phyloP scores from a whole-genome alignment of 2,888 invertebrate genomes.

The Callinectes sapidus region DNA sequence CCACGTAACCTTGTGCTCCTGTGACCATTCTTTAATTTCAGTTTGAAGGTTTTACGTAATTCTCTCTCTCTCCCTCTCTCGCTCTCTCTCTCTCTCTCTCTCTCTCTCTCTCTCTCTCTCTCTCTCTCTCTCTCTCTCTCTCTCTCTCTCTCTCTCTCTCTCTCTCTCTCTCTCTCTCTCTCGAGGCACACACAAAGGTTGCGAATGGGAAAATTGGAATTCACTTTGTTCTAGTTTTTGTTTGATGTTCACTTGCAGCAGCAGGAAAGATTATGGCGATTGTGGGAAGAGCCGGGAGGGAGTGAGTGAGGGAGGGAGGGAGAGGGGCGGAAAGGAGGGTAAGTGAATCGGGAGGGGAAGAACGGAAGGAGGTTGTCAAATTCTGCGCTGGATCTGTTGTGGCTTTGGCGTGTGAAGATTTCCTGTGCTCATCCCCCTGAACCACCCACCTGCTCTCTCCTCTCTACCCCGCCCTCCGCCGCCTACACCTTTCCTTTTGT shows the following conservation, averaged over 20 bases:
- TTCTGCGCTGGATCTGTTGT: not conserved
- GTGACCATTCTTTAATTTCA: not conserved
- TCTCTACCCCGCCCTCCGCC: not conserved
- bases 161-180: too few relatives aligned
- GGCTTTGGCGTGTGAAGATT: not conserved
- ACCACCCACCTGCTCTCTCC: not conserved
- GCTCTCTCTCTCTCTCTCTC: conserved; percentile 25
- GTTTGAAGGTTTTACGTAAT: not conserved
- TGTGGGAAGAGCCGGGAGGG: not conserved
- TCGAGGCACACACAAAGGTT: not conserved
- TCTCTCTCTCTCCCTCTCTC: conserved; percentile 21
- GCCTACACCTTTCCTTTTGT: not conserved
- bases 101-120: conserved; percentile 15
- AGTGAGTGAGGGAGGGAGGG: not conserved
- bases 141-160: conserved; percentile 15
- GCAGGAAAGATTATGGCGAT: conserved; percentile 1
- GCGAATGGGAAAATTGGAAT: not conserved
- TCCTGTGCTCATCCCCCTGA: not conserved
- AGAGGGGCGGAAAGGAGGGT: not conserved
- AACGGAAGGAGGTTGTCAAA: conserved; percentile 26
- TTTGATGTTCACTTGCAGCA: not conserved
- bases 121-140: conserved; percentile 24
- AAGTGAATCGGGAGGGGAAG: not conserved
- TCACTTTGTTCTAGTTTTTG: not conserved
- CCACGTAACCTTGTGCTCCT: not conserved